Evolutionary conservation across 2,113 vertebrate species (phyloP).

Genomic region (Dasyornis broadbenti): DNA sequence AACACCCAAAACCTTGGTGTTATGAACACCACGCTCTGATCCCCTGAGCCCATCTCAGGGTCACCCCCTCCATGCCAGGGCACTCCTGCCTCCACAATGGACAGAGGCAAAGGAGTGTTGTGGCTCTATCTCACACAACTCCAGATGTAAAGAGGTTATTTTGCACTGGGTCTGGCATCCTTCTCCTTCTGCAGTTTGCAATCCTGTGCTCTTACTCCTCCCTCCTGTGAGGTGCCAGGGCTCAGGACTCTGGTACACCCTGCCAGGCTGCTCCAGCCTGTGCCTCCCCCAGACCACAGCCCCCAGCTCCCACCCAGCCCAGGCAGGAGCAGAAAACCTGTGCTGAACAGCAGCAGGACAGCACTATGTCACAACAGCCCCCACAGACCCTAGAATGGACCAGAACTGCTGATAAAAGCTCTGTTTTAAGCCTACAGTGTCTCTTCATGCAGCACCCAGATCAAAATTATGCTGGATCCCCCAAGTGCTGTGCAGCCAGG

Average conservation of each 20-base stretch:
- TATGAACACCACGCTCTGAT: neutral
- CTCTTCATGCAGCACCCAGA: neutral
- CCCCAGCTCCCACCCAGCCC: neutral
- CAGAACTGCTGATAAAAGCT: neutral
- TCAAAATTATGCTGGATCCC: fast-evolving
- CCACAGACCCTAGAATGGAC: neutral
- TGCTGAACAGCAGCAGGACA: neutral
- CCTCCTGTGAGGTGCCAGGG: fast-evolving
- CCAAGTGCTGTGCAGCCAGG: neutral
- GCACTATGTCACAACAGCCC: neutral
- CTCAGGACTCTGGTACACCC: neutral
- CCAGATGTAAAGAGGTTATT: neutral
- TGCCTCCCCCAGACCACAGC: neutral
- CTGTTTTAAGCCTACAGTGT: fast-evolving
- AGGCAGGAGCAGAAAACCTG: neutral
- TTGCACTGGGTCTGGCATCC: neutral
- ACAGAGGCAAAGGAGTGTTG: neutral
- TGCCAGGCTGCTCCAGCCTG: neutral
- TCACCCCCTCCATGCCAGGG: neutral
- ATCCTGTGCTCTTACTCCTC: fast-evolving
- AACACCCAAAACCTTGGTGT: too few relatives aligned
- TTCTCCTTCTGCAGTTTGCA: neutral
- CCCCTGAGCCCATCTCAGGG: neutral
- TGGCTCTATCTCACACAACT: fast-evolving
- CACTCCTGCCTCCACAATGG: neutral